phyloP scores from a whole-genome alignment of 2,888 invertebrate species.

The Platypus cylindrus region DNA sequence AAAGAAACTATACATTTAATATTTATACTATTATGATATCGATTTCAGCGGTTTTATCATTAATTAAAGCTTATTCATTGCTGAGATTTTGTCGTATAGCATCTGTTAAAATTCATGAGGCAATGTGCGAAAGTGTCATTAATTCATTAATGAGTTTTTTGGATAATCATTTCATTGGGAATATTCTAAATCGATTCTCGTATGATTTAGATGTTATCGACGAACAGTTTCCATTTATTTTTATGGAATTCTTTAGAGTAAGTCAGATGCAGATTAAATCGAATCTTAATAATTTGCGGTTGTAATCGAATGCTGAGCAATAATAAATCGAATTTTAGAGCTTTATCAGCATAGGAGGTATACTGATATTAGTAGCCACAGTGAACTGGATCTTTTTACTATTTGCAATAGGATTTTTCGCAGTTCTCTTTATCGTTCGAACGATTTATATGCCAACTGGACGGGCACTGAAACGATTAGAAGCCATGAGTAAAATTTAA shows the following conservation, averaged over 20 bases:
- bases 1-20: constrained; percentile 11
- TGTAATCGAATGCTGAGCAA: too few relatives aligned
- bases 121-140: constrained; percentile 18
- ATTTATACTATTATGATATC: constrained; percentile 20
- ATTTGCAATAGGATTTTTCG: constrained; percentile 48
- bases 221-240: constrained; percentile 21
- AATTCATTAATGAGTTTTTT: constrained; percentile 18
- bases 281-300: too few relatives aligned
- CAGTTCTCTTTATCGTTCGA: constrained; percentile 49
- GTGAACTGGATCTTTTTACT: constrained; percentile 56
- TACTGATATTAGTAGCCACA: constrained; percentile 54
- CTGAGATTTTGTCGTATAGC: constrained; percentile 20
- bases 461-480: constrained; percentile 57
- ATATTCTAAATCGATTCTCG: constrained; percentile 21
- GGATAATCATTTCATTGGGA: constrained; percentile 21
- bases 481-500: constrained; percentile 46
- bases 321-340: too few relatives aligned
- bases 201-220: constrained; percentile 20
- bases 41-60: constrained; percentile 15
- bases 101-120: constrained; percentile 19
- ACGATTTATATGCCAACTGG: constrained; percentile 61
- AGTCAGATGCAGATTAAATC: too few relatives aligned
- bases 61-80: constrained; percentile 21
- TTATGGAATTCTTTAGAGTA: constrained; percentile 20
- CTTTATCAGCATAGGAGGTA: constrained; percentile 42